These are phyloP conservation scores for Catostomus latipinnis DNA, from an alignment of 2,797 vertebrate species.

Conservation along the genomic window DNA sequence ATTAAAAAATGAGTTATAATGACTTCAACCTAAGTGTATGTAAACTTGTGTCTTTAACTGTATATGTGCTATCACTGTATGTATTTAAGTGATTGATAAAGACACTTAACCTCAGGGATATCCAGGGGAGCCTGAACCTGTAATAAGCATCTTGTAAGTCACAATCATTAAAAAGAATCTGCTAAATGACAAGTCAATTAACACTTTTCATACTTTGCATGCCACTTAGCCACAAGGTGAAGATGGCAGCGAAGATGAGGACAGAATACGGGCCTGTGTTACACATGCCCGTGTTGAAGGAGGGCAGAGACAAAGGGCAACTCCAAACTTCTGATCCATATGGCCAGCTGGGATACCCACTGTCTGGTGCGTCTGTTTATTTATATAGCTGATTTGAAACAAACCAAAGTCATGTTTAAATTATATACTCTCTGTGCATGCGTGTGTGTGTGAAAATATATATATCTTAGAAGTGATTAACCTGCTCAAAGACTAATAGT, in stretches of 20 bases:
- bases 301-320: slow-evolving; percentile 84
- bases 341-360: slow-evolving; percentile 79
- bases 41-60: too few species aligned
- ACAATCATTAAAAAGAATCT: too few species aligned
- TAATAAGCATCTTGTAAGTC: background rate
- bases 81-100: too few species aligned
- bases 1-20: too few species aligned
- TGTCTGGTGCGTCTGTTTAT: slow-evolving; percentile 76
- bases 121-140: background rate
- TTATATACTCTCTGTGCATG: background rate
- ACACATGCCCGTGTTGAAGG: slow-evolving; percentile 94
- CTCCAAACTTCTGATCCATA: slow-evolving; percentile 74
- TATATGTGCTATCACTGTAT: too few species aligned
- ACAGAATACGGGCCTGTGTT: slow-evolving; percentile 89
- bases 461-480: background rate
- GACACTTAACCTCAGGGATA: too few species aligned
- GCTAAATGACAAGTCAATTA: background rate
- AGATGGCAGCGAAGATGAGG: slow-evolving; percentile 89
- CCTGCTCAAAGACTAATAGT: background rate
- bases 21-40: too few species aligned
- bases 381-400: background rate
- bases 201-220: background rate
- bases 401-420: background rate
- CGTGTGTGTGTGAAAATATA: too few species aligned
- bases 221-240: slow-evolving; percentile 85